Evolutionary conservation across 2,113 vertebrate species (phyloP), one percentile per base, ranked within the genome.

Genomic region (Pollachius pollachius): DNA sequence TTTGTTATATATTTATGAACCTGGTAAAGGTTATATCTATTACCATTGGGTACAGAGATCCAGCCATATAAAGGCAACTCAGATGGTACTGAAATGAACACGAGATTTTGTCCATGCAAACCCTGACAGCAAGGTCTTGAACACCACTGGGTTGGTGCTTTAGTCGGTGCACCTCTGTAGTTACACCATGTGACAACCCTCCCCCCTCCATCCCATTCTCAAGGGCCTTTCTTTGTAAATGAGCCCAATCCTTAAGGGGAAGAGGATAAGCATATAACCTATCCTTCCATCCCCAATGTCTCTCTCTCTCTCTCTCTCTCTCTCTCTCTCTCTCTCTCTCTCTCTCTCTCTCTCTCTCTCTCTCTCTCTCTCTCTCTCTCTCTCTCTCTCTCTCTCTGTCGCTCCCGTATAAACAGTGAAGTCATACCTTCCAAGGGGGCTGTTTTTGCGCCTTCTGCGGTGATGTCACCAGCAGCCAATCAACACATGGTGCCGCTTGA

Each of bases 401-500:
- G 64, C 76, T 52, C 70, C 81, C 72, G 61, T 85, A 85, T 75
- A 87, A 90, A 90, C 89, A 87, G 78, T 92, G 91, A 92, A 91
- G 90, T 93, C 91, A 92, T 91, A 89, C 84, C 89, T 89, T 91
- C 89, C 88, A 87, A 68, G 68, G 81, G 82, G 80, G 83, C 86
- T 89, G 87, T 90, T 90, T 88, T 88, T 76, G 65, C 74, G 86
- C 80, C 71, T 78, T 85, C 79, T 76, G 41, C 70, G 81, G 89
- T 93, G 92, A 93, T 93, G 91, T 93, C 91, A 93, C 87, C 84
- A 16, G 75, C 82, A 92, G 89, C 92, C 92, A 93, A 93, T 93
- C 91, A 91, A 84, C 87, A 86, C 64, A 62, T 75, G 81, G 85
- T 64, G 62, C 81, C 61, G 87, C 82, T 77, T 70, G 80, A 85